Evolutionary conservation across 1,140 invertebrate species (phyloP).

Genomic region (Hirudo medicinalis): DNA sequence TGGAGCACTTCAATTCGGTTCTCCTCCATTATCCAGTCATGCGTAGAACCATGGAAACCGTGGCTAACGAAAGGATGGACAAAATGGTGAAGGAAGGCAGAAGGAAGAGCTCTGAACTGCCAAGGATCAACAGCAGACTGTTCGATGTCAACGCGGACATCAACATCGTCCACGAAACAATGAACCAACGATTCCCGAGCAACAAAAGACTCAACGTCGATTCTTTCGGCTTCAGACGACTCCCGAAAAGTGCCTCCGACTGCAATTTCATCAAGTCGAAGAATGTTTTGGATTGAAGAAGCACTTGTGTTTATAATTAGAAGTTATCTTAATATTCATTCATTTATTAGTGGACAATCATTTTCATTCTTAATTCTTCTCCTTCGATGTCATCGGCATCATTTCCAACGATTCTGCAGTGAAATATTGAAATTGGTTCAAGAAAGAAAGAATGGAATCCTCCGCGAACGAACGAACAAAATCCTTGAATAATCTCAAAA

Average conservation of each 20-base stretch:
- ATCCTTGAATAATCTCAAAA: no score
- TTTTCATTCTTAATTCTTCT: no score
- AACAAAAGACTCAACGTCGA: conserved; percentile 2
- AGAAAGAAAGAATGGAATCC: no score
- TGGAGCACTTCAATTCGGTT: conserved; percentile 92
- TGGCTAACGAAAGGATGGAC: conserved; percentile 90
- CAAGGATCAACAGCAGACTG: conserved; percentile 78
- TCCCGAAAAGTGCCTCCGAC: background rate
- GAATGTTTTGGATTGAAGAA: no score
- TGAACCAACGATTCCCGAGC: conserved; percentile 13
- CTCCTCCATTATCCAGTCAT: conserved; percentile 94
- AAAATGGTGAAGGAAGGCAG: conserved; percentile 84
- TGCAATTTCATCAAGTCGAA: background rate
- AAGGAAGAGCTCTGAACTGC: conserved; percentile 32
- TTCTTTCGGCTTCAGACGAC: background rate
- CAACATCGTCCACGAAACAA: conserved; percentile 36
- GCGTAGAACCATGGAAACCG: conserved; percentile 94
- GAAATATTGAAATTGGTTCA: no score
- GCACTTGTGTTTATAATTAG: no score
- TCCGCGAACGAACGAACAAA: no score
- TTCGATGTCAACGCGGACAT: conserved; percentile 34
- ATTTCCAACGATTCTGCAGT: no score
- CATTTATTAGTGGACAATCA: no score
- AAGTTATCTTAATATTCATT: no score
- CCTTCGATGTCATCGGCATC: no score